These are phyloP conservation scores for Phrynocephalus versicolor DNA, from an alignment of 2,113 vertebrate genomes.

Conservation along the genomic window DNA sequence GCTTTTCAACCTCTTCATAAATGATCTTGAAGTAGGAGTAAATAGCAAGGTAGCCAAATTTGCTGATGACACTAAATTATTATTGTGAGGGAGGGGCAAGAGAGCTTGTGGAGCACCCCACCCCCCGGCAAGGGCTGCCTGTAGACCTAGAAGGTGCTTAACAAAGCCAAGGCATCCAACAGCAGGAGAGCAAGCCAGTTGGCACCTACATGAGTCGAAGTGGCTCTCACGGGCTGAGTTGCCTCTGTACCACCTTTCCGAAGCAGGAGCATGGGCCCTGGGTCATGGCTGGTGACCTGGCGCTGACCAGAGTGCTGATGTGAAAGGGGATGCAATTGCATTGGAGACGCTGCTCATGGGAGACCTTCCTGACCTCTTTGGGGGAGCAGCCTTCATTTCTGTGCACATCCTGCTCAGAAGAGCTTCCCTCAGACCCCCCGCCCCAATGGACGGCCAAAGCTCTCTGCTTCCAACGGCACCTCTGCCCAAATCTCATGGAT, in stretches of 20 bases:
- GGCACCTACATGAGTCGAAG: background rate
- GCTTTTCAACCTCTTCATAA: no score
- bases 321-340: background rate
- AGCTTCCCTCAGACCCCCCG: background rate
- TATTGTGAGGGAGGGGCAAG: background rate
- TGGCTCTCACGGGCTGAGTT: no score
- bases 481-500: no score
- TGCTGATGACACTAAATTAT: no score
- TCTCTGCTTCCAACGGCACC: background rate
- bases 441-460: background rate
- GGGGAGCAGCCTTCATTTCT: background rate
- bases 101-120: no score
- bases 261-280: fast-evolving
- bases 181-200: background rate
- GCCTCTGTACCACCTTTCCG: fast-evolving
- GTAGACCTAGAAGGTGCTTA: background rate
- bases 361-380: background rate
- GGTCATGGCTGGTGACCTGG: background rate
- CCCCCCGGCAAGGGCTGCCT: no score
- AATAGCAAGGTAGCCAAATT: no score
- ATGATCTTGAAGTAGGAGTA: no score
- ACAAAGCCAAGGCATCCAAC: background rate
- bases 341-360: background rate
- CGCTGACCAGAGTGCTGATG: no score
- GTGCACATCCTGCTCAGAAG: background rate